Percentiles rank a stretch among this genome's conserved stretches.
These are phyloP conservation scores for Penaeus monodon DNA, from an alignment of 2,888 invertebrate genomes.

Conservation along the genomic window DNA sequence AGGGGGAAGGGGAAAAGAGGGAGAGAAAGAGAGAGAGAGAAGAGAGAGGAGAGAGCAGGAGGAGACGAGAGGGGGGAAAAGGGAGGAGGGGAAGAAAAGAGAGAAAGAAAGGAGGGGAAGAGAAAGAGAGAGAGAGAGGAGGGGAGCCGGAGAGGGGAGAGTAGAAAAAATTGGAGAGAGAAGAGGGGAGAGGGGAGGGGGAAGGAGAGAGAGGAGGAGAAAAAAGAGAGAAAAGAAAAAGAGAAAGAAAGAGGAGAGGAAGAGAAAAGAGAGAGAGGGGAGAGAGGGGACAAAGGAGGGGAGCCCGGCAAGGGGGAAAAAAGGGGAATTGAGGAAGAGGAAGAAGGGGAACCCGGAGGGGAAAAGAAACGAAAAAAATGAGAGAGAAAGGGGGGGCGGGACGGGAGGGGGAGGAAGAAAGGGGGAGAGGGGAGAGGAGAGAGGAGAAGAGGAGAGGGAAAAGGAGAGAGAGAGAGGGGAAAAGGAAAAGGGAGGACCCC, in stretches of 20 bases:
- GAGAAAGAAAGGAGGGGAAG: not conserved
- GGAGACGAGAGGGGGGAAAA: not conserved
- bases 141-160: not conserved
- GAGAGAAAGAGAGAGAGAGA: not conserved
- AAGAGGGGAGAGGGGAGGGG: not conserved
- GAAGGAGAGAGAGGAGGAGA: not conserved
- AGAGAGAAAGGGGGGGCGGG: not conserved
- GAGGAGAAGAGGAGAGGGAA: not conserved
- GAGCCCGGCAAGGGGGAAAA: not conserved
- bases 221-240: not conserved
- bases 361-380: too few relatives aligned
- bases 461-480: slow-evolving; percentile 10
- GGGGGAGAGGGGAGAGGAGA: not conserved
- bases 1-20: not conserved
- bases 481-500: not conserved
- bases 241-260: slow-evolving; percentile 1
- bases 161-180: too few relatives aligned
- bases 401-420: not conserved
- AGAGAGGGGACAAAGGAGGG: slow-evolving; percentile 18
- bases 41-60: not conserved
- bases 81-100: not conserved
- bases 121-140: not conserved
- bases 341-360: too few relatives aligned
- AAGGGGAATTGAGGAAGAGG: not conserved
- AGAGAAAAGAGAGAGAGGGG: not conserved